phyloP scores from a whole-genome alignment of 1,140 invertebrate genomes.

The Eupristina koningsbergeri region DNA sequence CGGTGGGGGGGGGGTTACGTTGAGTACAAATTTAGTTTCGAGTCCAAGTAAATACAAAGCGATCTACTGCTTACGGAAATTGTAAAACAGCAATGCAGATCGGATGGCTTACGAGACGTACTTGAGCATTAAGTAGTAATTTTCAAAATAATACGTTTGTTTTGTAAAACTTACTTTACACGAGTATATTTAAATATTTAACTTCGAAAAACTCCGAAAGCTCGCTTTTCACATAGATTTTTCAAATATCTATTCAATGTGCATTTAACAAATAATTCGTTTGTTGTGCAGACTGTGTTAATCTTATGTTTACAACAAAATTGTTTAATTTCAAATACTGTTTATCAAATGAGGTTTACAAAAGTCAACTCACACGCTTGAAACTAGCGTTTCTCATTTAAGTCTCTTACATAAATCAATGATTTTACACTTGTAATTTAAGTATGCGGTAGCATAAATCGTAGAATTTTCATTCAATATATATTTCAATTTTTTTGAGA shows the following conservation, averaged over 20 bases:
- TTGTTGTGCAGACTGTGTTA: no score
- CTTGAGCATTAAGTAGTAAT: not conserved
- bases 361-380: not conserved
- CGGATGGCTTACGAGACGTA: not conserved
- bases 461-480: no score
- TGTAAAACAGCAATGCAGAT: not conserved
- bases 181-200: not conserved
- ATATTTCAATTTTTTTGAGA: not conserved
- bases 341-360: not conserved
- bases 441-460: not conserved
- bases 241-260: no score
- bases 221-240: not conserved
- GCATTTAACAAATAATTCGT: no score
- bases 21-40: not conserved
- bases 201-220: no score
- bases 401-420: constrained; percentile 8
- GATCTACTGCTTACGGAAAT: not conserved
- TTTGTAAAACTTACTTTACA: not conserved
- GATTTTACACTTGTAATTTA: not conserved
- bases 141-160: not conserved
- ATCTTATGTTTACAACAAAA: no score
- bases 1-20: no score
- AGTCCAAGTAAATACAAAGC: not conserved
- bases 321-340: not conserved
- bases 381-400: not conserved